Evolutionary conservation across 2,888 invertebrate genomes (phyloP).

Genomic region (Cerastoderma edule): DNA sequence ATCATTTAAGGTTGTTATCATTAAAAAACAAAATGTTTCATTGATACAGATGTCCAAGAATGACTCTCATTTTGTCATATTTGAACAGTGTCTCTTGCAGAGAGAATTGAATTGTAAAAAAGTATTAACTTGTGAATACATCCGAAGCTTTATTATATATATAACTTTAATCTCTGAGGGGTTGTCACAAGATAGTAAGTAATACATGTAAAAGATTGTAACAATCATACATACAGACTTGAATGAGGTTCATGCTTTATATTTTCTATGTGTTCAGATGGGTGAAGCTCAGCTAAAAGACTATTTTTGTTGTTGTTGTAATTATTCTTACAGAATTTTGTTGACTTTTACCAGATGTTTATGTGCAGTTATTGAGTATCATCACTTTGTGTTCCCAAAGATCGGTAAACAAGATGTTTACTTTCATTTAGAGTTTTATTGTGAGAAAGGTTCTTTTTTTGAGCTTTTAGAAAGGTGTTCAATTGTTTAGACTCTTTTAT

Average conservation of each 20-base stretch:
- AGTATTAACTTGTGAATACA: no score
- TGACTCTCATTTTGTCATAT: no score
- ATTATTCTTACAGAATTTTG: conserved; percentile 25
- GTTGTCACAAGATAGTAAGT: no score
- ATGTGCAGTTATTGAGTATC: conserved; percentile 11
- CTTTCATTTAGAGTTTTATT: not conserved
- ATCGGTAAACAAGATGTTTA: not conserved
- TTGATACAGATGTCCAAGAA: no score
- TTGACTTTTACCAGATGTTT: conserved; percentile 24
- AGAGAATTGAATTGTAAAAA: no score
- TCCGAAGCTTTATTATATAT: no score
- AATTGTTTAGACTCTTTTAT: not conserved
- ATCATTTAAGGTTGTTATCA: no score
- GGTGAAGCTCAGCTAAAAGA: conserved; percentile 21
- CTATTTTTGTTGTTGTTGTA: conserved; percentile 28
- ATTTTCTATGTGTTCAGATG: conserved; percentile 32
- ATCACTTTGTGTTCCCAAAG: not conserved
- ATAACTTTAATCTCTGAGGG: no score
- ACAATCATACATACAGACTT: no score
- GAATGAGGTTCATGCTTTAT: not conserved
- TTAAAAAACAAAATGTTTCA: no score
- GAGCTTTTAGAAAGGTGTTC: conserved; percentile 15
- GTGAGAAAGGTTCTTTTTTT: not conserved
- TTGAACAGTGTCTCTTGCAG: no score
- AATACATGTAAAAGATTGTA: no score